These are phyloP conservation scores for Himalopsyche japonica DNA, from an alignment of 2,888 invertebrate species.

Conservation along the genomic window DNA sequence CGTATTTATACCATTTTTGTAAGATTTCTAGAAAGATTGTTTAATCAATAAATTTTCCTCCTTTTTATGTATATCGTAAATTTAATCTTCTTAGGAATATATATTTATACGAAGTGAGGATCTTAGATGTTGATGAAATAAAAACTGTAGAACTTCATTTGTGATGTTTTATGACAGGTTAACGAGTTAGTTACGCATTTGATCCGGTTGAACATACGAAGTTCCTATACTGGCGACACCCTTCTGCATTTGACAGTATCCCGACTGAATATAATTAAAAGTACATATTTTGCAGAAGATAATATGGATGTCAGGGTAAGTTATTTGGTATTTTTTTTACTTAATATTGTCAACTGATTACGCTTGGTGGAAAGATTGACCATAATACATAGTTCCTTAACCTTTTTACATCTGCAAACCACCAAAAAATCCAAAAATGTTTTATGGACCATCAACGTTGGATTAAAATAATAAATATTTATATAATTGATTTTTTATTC, in stretches of 20 bases:
- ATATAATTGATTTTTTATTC: no score
- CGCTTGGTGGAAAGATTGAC: no score
- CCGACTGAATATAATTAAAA: constrained; percentile 75
- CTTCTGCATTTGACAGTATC: constrained; percentile 83
- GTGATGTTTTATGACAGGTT: constrained; percentile 28
- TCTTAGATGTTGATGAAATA: no score
- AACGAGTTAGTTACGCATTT: constrained; percentile 58
- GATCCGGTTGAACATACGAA: constrained; percentile 67
- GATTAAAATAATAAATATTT: no score
- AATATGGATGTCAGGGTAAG: constrained; percentile 55
- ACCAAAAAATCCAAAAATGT: no score
- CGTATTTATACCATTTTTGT: no score
- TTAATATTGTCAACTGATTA: background rate
- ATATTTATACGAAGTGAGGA: no score
- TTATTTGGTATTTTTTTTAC: background rate
- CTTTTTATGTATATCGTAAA: background rate
- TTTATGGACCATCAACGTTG: no score
- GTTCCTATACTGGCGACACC: constrained; percentile 74
- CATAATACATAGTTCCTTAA: background rate
- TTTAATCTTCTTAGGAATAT: no score
- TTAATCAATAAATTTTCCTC: background rate
- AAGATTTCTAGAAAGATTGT: no score
- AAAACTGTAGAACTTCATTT: no score
- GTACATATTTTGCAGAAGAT: constrained; percentile 75
- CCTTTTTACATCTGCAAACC: no score